Base-by-base conservation (phyloP, 2,888 invertebrate genomes). In the Nemurella pictetii region DNA sequence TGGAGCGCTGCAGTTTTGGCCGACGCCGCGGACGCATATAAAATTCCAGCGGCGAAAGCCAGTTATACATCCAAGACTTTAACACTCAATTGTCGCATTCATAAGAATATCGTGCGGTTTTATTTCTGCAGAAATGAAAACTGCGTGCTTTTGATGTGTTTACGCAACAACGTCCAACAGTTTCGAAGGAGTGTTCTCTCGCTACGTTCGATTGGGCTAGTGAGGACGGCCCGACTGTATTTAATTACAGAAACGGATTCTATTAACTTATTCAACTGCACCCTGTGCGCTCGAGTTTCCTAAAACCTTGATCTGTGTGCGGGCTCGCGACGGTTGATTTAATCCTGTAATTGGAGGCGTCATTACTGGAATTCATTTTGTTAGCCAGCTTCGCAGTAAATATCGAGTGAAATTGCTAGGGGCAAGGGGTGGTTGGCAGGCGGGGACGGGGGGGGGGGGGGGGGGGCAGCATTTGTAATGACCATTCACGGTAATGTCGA, bases 331-430 rank as follows among this genome's bases (percentile, higher is more conserved):
- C 35, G 84, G 82, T 28, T 80, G 83, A 36, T 77, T 30, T 85
- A 83, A 85, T 85, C 85, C 85, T 78, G 29, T 85, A 85, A 85
- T 85, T 83, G 85, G 85, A 85, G 85, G 83, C 80, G 83, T 80
- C 83, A 83, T 85, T 85, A 85, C 80, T 72, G 85, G 77, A 80
- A 85, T 83, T 85, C 85, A 85, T 83, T 85, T 85, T 83, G 83
- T 83, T 29, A 35, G 82, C 55, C 20, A 20, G 55, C 9, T 55
- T 55, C 55, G 55, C 35, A 35, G 35, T 55, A 55, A 55, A 55
- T 55, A 55, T 55, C 55, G 55, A 55, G 55, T 55, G 55, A 55
- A 55, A 55, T 55, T 55, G 55, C 55, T n/a, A 7, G 55, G 35
- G 35, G 5, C 12, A 12, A 7, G 35, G 35, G 35, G 35, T 35